These are phyloP conservation scores for Mustela nigripes DNA, from an alignment of 2,113 vertebrate species.

Conservation along the genomic window DNA sequence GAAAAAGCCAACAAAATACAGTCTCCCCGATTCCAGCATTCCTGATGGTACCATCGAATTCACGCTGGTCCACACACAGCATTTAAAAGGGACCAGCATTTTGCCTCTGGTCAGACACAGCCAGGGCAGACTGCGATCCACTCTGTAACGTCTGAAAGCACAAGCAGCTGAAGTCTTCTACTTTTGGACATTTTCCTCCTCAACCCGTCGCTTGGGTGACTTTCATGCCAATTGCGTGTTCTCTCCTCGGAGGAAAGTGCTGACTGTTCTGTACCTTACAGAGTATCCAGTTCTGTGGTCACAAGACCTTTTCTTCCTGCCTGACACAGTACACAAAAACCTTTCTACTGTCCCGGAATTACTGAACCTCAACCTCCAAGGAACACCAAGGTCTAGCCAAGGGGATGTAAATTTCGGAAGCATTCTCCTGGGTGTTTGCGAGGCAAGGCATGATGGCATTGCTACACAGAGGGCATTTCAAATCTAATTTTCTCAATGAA, in stretches of 20 bases:
- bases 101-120: slow-evolving; percentile 65
- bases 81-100: slow-evolving; percentile 49
- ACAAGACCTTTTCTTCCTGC: slow-evolving; percentile 72
- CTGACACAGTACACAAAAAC: slow-evolving; percentile 34
- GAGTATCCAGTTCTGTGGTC: slow-evolving; percentile 77
- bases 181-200: slow-evolving; percentile 40
- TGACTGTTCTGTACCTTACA: slow-evolving; percentile 81
- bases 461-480: not conserved
- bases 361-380: not conserved
- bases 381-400: not conserved
- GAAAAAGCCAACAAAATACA: slow-evolving; percentile 62
- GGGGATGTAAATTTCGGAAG: not conserved
- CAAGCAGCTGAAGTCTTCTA: not conserved
- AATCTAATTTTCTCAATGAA: slow-evolving; percentile 61
- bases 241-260: slow-evolving; percentile 79
- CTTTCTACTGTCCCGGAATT: not conserved
- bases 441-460: not conserved
- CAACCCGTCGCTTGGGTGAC: slow-evolving; percentile 54
- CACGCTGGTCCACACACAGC: not conserved
- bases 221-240: slow-evolving; percentile 79
- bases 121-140: not conserved
- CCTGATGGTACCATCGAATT: slow-evolving; percentile 71
- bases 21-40: slow-evolving; percentile 67
- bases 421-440: not conserved
- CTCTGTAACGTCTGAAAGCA: slow-evolving; percentile 41